Conservation (phyloP, 2,113 vertebrate genomes). For the Microcebus tavaratra region DNA sequence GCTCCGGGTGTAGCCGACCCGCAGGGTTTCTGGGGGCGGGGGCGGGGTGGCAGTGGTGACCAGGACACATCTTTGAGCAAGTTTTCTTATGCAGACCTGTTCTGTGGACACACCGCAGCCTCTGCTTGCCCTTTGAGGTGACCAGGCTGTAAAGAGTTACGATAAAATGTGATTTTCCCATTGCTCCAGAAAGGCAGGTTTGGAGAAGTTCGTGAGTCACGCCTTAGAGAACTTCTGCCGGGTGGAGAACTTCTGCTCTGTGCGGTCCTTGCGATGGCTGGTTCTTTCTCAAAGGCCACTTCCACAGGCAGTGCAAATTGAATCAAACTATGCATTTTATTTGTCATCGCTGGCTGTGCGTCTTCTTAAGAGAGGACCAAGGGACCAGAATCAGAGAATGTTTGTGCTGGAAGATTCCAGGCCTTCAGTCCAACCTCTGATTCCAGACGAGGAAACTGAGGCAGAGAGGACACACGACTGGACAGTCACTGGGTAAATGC, state of each 20-base stretch:
- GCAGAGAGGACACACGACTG: not conserved
- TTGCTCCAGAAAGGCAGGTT: not conserved
- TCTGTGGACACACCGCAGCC: not conserved
- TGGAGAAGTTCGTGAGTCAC: not conserved
- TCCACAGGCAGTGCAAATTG: not conserved
- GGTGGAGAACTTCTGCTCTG: not conserved
- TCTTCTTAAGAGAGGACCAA: not conserved
- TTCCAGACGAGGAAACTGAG: not conserved
- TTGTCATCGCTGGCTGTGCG: not conserved
- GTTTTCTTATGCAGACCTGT: no score
- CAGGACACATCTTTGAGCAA: not conserved
- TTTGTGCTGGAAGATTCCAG: not conserved
- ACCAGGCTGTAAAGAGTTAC: not conserved
- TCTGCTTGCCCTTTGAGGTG: not conserved
- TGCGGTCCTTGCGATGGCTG: not conserved
- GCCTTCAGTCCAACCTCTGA: fast-evolving
- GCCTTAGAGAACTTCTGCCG: not conserved
- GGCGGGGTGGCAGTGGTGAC: not conserved
- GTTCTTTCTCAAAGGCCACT: not conserved
- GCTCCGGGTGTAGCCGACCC: no score
- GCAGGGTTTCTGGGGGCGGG: no score
- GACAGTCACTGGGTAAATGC: not conserved
- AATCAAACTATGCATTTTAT: not conserved
- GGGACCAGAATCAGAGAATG: not conserved
- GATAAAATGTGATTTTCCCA: no score